Percentiles rank a stretch among this genome's conserved stretches.
Evolutionary conservation across 2,888 invertebrate species (phyloP).

Genomic region (Piscicola geometra): DNA sequence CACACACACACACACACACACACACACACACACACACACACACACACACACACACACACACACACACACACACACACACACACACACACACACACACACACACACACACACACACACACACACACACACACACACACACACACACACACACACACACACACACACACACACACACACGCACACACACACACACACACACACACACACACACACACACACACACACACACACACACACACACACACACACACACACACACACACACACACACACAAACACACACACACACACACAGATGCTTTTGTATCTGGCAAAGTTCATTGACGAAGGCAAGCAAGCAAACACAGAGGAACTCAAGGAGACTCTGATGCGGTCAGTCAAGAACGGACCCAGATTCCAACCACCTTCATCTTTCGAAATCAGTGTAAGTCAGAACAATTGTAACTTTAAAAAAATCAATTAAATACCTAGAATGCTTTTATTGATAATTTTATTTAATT

Average conservation of each 20-base stretch:
- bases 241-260: slow-evolving; percentile 13
- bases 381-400: slow-evolving; percentile 41
- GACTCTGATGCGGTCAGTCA: slow-evolving; percentile 25
- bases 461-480: background rate
- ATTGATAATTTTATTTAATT: background rate
- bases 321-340: slow-evolving; percentile 10
- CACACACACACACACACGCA: background rate
- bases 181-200: slow-evolving; percentile 11
- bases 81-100: slow-evolving; percentile 24
- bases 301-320: slow-evolving; percentile 33
- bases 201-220: slow-evolving; percentile 10
- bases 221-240: slow-evolving; percentile 22
- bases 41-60: slow-evolving; percentile 11
- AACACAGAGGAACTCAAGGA: slow-evolving; percentile 1
- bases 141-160: slow-evolving; percentile 23
- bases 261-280: background rate
- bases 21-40: slow-evolving; percentile 1
- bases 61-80: slow-evolving; percentile 24
- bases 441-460: background rate
- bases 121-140: slow-evolving; percentile 24
- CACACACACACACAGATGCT: slow-evolving; percentile 20
- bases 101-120: slow-evolving; percentile 24
- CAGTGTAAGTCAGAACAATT: slow-evolving; percentile 35
- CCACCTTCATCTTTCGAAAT: slow-evolving; percentile 42
- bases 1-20: slow-evolving; percentile 18